phyloP scores from a whole-genome alignment of 2,888 invertebrate genomes.

The Molorchus minor region DNA sequence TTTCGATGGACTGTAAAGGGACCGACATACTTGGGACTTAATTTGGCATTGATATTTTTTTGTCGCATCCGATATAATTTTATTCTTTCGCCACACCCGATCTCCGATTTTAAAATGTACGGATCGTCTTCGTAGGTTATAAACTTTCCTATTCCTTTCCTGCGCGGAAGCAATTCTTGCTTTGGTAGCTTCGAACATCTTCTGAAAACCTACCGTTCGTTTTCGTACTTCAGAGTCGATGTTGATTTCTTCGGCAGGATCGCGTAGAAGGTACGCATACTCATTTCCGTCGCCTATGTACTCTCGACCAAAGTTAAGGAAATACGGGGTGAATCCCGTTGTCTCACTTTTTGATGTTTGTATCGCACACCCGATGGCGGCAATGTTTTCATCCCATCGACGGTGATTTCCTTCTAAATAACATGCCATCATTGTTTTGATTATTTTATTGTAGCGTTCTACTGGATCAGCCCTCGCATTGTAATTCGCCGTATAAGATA shows the following conservation, averaged over 20 bases:
- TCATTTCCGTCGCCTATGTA: too few species aligned
- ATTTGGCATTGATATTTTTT: neutral
- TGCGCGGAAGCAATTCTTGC: neutral
- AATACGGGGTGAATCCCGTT: neutral
- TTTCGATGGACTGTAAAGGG: neutral
- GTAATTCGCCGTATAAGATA: slow-evolving; percentile 28
- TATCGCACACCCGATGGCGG: neutral
- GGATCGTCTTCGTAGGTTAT: too few species aligned
- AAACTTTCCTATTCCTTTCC: neutral
- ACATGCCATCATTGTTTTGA: slow-evolving; percentile 25
- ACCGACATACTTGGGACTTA: neutral
- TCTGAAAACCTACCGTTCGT: neutral
- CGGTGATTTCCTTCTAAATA: neutral
- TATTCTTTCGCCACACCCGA: neutral
- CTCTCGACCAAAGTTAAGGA: too few species aligned
- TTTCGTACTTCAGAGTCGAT: neutral
- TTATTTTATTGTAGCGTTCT: slow-evolving; percentile 31
- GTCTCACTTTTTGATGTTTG: neutral
- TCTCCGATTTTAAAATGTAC: too few species aligned
- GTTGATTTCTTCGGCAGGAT: neutral
- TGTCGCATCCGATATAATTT: neutral
- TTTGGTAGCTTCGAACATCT: neutral
- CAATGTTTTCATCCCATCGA: neutral
- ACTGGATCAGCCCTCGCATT: slow-evolving; percentile 33
- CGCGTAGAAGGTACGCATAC: neutral